phyloP scores from a whole-genome alignment of 1,140 invertebrate species.

The Bombus pyrosoma region DNA sequence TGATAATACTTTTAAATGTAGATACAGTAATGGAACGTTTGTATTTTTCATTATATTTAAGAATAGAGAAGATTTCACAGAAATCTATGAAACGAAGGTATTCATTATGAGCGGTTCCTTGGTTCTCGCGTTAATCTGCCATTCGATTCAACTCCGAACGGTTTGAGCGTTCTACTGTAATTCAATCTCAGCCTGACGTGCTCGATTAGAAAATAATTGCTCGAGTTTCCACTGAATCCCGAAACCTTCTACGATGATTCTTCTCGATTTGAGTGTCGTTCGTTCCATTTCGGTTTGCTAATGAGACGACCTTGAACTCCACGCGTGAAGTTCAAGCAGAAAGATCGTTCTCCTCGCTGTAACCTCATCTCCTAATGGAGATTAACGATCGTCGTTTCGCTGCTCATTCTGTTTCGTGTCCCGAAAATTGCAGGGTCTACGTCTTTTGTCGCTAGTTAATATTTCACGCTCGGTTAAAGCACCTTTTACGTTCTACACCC shows the following conservation, averaged over 20 bases:
- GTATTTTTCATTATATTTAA: no score
- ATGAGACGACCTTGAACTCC: not conserved
- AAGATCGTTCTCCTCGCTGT: not conserved
- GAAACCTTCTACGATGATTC: constrained; percentile 9
- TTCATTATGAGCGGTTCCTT: not conserved
- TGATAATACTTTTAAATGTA: no score
- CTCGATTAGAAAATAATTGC: constrained; percentile 34
- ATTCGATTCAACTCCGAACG: not conserved
- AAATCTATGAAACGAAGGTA: no score
- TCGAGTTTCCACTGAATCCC: not conserved
- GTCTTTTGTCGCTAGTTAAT: not conserved
- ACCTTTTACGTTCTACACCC: not conserved
- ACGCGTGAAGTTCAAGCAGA: not conserved
- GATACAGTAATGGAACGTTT: no score
- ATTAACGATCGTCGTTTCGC: not conserved
- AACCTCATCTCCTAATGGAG: not conserved
- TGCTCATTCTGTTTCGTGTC: not conserved
- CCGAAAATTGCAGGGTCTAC: not conserved
- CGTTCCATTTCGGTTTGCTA: constrained; percentile 14
- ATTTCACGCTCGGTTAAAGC: not conserved
- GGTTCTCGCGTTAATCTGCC: not conserved
- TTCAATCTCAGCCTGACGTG: not conserved
- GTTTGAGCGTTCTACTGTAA: not conserved
- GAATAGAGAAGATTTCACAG: not conserved
- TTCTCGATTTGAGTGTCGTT: constrained; percentile 16